Conservation (phyloP, 1,140 invertebrate species). For the Conus ventricosus region DNA sequence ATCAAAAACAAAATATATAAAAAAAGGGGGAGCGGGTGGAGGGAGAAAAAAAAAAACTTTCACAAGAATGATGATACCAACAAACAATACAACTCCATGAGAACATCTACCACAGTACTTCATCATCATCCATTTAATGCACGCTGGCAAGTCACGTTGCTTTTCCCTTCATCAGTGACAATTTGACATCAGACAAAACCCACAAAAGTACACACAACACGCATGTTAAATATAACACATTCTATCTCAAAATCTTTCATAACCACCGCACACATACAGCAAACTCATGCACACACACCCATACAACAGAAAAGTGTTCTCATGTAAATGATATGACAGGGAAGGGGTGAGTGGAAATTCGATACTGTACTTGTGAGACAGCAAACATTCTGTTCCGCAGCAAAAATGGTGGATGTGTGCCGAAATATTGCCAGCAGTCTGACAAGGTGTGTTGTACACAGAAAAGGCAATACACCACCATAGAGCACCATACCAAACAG, state of each 20-base stretch:
- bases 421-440: too few relatives aligned
- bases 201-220: not conserved
- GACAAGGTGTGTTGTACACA: too few relatives aligned
- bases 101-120: not conserved
- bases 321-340: not conserved
- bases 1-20: not conserved
- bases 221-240: not conserved
- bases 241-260: too few relatives aligned
- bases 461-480: too few relatives aligned
- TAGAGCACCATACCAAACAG: too few relatives aligned
- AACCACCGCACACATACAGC: not conserved
- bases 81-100: not conserved
- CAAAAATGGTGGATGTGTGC: too few relatives aligned
- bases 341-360: too few relatives aligned
- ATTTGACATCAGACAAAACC: slow-evolving; percentile 7
- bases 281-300: not conserved
- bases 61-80: not conserved
- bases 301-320: not conserved
- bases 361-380: slow-evolving; percentile 5
- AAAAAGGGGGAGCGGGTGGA: not conserved
- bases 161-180: not conserved
- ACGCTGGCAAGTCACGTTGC: not conserved
- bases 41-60: not conserved
- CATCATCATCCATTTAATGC: not conserved
- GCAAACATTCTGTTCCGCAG: not conserved